Base-by-base conservation (phyloP, 2,888 invertebrate genomes). In the Holacanthella duospinosa region DNA sequence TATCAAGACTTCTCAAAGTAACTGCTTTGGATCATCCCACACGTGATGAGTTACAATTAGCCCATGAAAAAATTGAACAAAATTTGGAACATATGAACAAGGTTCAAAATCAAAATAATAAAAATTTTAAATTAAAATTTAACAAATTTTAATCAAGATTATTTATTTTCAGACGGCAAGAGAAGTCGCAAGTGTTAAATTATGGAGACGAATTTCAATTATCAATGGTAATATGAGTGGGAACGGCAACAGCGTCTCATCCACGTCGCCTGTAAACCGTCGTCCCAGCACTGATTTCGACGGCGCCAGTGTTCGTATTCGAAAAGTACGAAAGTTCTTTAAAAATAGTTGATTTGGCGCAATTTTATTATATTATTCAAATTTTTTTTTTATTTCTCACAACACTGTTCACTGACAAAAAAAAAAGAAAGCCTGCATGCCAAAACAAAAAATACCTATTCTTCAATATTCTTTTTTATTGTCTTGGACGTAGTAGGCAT, bases 31-130 rank as follows among this genome's bases (percentile, higher is more conserved):
- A 90, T 74, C 85, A 90, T 72, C 70, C 71, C 16, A 87, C 87
- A 66, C 84, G 89, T 66, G 89, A 90, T 71, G 85, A 88, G 74
- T 83, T 95, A 54, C 85, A 87, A 74, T 86, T 89, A 74, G 89
- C 95, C 2, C 92, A 93, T 77, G 87, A 89, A 73, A 92, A 92
- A 78, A 92, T 96, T 65, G 94, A 95, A 78, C 82, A 90, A 67
- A 89, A 94, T 75, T 82, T 96, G 71, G 92, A 91, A 76, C 92
- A 93, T 76, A 95, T 96, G 82, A 93, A 93, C 78, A 88, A 92
- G 71, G 83, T 82, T 75, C 75, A 57, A 26, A 16, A n/a, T 29
- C 2, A 55, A 24, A 48, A 2, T 6, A 36, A 43, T 12, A 26
- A 24, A 9, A n/a, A 27, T 28, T n/a, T 43, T 54, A 21, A 28